Percentiles rank a stretch among this genome's conserved stretches.
Conservation (phyloP, 1,140 invertebrate species). For the Coenobita brevimanus region DNA sequence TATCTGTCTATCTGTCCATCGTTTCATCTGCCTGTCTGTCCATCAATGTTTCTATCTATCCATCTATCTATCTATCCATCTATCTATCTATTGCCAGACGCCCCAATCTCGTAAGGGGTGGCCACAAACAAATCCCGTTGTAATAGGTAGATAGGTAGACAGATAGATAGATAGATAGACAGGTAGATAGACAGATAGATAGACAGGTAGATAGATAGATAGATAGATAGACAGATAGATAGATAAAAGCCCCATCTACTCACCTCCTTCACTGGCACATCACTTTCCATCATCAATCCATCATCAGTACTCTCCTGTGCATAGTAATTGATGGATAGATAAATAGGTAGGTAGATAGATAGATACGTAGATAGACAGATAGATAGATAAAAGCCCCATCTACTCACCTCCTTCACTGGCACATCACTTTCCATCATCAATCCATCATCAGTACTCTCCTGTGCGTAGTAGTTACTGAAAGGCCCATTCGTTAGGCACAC, state of each 20-base stretch:
- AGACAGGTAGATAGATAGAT: no score
- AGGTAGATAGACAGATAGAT: no score
- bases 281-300: conserved; percentile 88
- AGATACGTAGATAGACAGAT: background rate
- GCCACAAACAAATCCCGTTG: no score
- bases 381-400: background rate
- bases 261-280: conserved; percentile 83
- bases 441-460: conserved; percentile 87
- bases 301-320: conserved; percentile 88
- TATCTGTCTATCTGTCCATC: no score
- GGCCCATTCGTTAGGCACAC: conserved; percentile 75
- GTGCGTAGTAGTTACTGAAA: conserved; percentile 88
- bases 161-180: no score
- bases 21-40: no score
- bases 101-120: no score
- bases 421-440: conserved; percentile 89
- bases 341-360: conserved; percentile 70
- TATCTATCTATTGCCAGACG: no score
- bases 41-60: no score
- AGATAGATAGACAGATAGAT: no score
- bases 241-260: background rate
- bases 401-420: conserved; percentile 80
- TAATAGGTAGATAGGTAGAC: no score
- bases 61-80: no score
- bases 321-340: conserved; percentile 88